phyloP scores from a whole-genome alignment of 2,113 vertebrate genomes.

The Stomatorhinus ivindoensis region DNA sequence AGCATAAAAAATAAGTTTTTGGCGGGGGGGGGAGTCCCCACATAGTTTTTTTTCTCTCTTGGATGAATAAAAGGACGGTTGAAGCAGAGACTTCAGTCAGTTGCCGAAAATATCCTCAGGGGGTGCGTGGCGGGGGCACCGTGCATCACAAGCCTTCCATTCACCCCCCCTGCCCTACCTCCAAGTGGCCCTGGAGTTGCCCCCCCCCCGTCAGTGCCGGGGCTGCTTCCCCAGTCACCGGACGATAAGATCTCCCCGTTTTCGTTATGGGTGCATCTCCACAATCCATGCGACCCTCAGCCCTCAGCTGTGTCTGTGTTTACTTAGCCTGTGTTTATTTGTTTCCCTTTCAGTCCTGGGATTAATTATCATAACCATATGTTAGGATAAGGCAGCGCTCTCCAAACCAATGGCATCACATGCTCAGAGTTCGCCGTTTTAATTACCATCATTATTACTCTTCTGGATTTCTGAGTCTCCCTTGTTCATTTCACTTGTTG shows the following conservation, averaged over 20 bases:
- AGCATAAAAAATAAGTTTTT: background rate
- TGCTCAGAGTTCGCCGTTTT: background rate
- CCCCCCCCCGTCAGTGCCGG: background rate
- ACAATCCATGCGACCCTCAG: background rate
- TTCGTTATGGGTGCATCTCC: background rate
- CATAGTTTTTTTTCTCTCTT: background rate
- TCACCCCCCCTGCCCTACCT: background rate
- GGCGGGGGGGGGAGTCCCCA: background rate
- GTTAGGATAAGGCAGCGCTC: conserved; percentile 13
- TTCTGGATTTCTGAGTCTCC: background rate
- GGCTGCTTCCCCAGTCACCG: background rate
- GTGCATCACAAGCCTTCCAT: background rate
- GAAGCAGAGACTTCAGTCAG: background rate
- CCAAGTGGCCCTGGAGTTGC: background rate
- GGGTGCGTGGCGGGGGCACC: background rate
- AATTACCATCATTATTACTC: conserved; percentile 1
- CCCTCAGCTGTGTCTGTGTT: conserved; percentile 17
- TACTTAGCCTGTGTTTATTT: conserved; percentile 29
- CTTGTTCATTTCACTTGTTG: background rate
- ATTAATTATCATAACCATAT: conserved; percentile 36
- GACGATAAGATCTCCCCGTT: conserved; percentile 24
- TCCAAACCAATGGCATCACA: conserved; percentile 7
- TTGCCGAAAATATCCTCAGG: background rate
- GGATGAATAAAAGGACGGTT: background rate
- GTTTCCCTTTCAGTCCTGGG: conserved; percentile 32